Conservation (phyloP, 2,113 vertebrate species). For the Otolemur garnettii region DNA sequence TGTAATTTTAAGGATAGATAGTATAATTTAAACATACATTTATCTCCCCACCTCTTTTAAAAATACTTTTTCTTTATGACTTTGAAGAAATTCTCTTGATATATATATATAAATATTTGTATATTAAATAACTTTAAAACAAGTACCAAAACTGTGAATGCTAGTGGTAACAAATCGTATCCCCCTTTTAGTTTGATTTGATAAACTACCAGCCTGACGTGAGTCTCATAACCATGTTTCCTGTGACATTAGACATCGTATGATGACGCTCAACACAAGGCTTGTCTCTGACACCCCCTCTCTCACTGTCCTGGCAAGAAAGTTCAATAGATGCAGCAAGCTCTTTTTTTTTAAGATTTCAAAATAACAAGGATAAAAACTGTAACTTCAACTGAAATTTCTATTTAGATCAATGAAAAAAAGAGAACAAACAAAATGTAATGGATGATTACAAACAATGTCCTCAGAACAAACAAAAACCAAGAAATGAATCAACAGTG, state of each 20-base stretch:
- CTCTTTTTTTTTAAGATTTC: conserved; percentile 42
- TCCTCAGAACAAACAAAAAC: conserved; percentile 1
- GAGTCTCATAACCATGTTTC: neutral
- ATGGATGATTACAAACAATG: neutral
- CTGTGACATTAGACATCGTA: neutral
- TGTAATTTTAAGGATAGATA: neutral
- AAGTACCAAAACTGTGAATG: neutral
- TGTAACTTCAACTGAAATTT: conserved; percentile 1
- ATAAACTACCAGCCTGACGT: conserved; percentile 24
- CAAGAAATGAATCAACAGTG: neutral
- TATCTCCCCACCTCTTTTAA: neutral
- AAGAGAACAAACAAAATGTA: conserved; percentile 17
- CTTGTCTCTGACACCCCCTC: neutral
- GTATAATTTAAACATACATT: neutral
- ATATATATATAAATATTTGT: neutral
- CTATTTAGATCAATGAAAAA: conserved; percentile 48
- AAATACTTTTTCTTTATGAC: neutral
- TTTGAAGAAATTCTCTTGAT: conserved; percentile 7
- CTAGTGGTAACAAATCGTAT: neutral
- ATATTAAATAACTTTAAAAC: neutral
- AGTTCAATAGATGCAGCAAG: neutral
- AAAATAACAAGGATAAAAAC: neutral
- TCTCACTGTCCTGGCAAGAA: neutral
- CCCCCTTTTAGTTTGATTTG: neutral
- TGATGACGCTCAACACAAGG: neutral